These are phyloP conservation scores for Aplodontia rufa DNA, from an alignment of 2,113 vertebrate species.

Conservation along the genomic window DNA sequence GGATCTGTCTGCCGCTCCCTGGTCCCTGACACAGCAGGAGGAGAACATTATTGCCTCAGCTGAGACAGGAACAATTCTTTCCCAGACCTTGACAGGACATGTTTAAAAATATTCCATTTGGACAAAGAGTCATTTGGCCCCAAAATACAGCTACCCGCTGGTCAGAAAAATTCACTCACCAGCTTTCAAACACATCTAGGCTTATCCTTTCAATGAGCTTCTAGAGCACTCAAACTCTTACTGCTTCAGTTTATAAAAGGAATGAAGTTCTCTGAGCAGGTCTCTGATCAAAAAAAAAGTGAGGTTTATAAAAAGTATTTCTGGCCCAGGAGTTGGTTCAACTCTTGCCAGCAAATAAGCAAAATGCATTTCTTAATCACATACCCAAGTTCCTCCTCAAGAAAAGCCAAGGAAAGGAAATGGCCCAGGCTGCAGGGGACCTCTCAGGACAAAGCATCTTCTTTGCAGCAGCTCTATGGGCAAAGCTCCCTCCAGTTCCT, in stretches of 20 bases:
- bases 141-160: slow-evolving; percentile 67
- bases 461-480: not conserved
- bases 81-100: slow-evolving; percentile 46
- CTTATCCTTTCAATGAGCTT: slow-evolving; percentile 56
- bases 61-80: slow-evolving; percentile 31
- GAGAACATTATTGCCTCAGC: slow-evolving; percentile 11
- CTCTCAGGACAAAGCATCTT: slow-evolving; percentile 20
- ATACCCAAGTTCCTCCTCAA: slow-evolving; percentile 19
- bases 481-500: not conserved
- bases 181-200: slow-evolving; percentile 48
- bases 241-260: slow-evolving; percentile 48
- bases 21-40: slow-evolving; percentile 8
- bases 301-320: slow-evolving; percentile 72
- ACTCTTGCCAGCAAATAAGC: slow-evolving; percentile 61
- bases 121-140: slow-evolving; percentile 56
- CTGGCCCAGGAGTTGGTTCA: slow-evolving; percentile 52
- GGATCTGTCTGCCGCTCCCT: slow-evolving; percentile 4
- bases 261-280: slow-evolving; percentile 54
- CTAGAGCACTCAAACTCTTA: slow-evolving; percentile 44
- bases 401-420: slow-evolving; percentile 32
- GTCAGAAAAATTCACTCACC: slow-evolving; percentile 65
- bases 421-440: not conserved
- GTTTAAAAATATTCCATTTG: slow-evolving; percentile 72
- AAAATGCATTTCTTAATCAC: slow-evolving; percentile 50
- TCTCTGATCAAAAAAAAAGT: slow-evolving; percentile 53